Evolutionary conservation across 2,888 invertebrate genomes (phyloP), one percentile per base, ranked within the genome.

Genomic region (Subacronicta megacephala): DNA sequence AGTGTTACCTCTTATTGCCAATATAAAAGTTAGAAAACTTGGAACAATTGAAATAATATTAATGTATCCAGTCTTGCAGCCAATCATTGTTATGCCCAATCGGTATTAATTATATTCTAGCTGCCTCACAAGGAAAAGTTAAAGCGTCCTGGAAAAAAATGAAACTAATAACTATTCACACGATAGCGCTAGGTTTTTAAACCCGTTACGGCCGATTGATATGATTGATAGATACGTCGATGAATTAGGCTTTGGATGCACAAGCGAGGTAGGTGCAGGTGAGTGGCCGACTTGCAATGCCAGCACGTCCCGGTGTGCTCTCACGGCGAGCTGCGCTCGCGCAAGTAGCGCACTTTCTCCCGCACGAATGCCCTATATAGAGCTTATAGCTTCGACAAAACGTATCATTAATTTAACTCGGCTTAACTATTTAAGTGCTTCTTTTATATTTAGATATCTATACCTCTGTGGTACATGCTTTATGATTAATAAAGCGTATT

Each of bases 311-410:
- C 79, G 78, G n/a, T 31, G 81, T 78, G 77, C 81, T 80, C 86
- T 88, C 90, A 89, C 87, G 88, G 85, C 79, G 72, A 46, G 54
- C 75, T 56, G 81, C 81, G 51, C 58, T 63, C 59, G 81, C 81
- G 51, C 80, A 88, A 49, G 43, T 63, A 53, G 81, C 81, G 41
- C 80, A 88, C 92, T 93, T 93, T 93, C 92, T 80, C 86, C 81
- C 63, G 80, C 91, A 91, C 90, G 92, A 89, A 72, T 81, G 88
- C 74, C 87, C 90, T 83, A 88, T 90, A 85, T 75, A 80, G 70
- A 66, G 73, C 74, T 71, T 77, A 66, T 72, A 76, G 79, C 83
- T 77, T 69, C 73, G 71, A 76, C 80, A 79, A 86, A 83, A 86
- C 78, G 78, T 78, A 87, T 84, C 85, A 78, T 83, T 79, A 65